These are phyloP conservation scores for Trachythela sp. DNA, from an alignment of 64 coral and sea anemone genomes.

Conservation along the genomic window DNA sequence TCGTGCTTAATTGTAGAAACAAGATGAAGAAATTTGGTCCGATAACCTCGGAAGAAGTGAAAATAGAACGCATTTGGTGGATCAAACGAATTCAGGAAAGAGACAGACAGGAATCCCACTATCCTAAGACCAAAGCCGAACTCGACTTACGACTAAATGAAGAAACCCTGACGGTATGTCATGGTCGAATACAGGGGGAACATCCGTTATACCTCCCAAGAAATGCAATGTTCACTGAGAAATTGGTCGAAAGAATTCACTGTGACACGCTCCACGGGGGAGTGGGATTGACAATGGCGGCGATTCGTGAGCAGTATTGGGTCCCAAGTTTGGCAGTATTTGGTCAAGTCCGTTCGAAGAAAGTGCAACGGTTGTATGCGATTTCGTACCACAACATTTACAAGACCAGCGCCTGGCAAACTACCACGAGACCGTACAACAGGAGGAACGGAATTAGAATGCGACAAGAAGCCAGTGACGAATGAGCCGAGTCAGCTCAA, in stretches of 20 bases:
- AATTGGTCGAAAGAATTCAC: background rate
- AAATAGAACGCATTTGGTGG: conserved; percentile 12
- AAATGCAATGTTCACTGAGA: background rate
- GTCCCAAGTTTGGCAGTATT: background rate
- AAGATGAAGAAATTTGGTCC: background rate
- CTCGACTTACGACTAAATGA: conserved; percentile 27
- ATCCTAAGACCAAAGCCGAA: conserved; percentile 5
- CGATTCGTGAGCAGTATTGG: background rate
- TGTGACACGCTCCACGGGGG: background rate
- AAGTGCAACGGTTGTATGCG: background rate
- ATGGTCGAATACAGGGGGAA: conserved; percentile 18
- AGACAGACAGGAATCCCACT: conserved; percentile 2
- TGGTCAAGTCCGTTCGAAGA: background rate
- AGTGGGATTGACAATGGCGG: background rate
- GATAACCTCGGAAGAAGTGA: conserved; percentile 10
- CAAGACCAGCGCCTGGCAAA: background rate
- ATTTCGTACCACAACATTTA: background rate
- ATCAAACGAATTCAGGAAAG: conserved; percentile 28
- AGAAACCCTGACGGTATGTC: background rate
- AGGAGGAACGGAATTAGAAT: conserved; percentile 23
- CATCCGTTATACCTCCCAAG: background rate
- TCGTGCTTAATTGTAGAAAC: conserved; percentile 21
- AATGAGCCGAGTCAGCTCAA: background rate
- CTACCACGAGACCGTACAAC: background rate
- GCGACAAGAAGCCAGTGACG: background rate